A percentile compares a stretch with the other conserved stretches of the same genome.
Conservation (phyloP, 1,140 invertebrate genomes). For the Holcopasites calliopsidis region DNA sequence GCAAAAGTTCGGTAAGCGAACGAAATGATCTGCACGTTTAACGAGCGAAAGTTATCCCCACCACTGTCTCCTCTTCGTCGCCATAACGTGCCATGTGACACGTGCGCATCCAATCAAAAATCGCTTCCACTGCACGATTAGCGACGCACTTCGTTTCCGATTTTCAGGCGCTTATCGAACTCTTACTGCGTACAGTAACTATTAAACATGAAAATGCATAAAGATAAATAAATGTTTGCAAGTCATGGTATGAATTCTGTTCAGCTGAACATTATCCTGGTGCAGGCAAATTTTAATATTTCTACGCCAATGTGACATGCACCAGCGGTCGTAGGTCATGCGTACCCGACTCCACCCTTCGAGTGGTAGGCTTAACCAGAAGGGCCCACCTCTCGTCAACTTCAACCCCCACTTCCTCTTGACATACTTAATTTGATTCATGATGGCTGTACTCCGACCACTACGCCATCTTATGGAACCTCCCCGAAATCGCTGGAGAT, state of each 20-base stretch:
- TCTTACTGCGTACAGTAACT: no score
- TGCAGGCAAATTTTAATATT: background rate
- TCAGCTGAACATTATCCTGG: no score
- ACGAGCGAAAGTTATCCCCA: no score
- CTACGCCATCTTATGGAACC: conserved; percentile 52
- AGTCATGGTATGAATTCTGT: background rate
- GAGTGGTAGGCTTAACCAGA: conserved; percentile 60
- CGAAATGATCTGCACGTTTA: no score
- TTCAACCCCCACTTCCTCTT: conserved; percentile 53
- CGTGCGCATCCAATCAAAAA: no score
- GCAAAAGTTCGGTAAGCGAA: no score
- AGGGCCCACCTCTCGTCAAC: conserved; percentile 63
- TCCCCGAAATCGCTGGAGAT: background rate
- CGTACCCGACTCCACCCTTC: conserved; percentile 67
- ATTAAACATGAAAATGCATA: no score
- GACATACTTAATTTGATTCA: conserved; percentile 68
- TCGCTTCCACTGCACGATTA: no score
- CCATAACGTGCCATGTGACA: no score
- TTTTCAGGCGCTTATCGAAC: no score
- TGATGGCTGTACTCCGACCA: conserved; percentile 66
- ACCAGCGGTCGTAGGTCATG: conserved; percentile 54
- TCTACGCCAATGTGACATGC: conserved; percentile 58
- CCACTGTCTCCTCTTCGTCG: no score
- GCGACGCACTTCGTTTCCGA: no score
- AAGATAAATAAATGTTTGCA: background rate